Evolutionary conservation across 2,797 vertebrate species (phyloP), one percentile per base, ranked within the genome.

Genomic region (Pterois miles): DNA sequence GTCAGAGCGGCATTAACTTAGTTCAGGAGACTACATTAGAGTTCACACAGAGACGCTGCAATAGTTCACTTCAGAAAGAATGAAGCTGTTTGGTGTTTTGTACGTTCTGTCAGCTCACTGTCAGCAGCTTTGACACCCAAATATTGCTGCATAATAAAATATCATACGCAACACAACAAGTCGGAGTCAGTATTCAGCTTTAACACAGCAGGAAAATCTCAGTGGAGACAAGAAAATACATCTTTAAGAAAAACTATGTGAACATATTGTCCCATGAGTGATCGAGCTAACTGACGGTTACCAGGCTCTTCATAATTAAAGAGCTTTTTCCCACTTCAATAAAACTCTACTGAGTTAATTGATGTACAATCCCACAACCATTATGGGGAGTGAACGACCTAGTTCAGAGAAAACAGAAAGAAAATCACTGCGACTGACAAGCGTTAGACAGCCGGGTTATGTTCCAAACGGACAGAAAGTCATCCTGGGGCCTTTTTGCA

Each of bases 1-100:
- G 68, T 78, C 82, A 23, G 27, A 66, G 31, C 33, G 63, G 10
- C 57, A 57, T 64, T 40, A 65, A 63, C 20, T 75, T 29, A 68
- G 60, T 67, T 63, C 29, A 22, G 33, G 25, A 62, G 50, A 43
- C 73, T 16, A 22, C 63, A 63, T 65, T 8, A 8, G 2, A 40
- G 50, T 59, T 65, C 31, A 48, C 27, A 57, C 7, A 52, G 40
- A 75, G 53, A 54, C 1, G 0, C 16, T 9, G 8, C 57, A 23
- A 59, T 27, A 12, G 48, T 9, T 68, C 40, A 52, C 12, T 34
- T 40, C 10, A 48, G 52, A 71, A 22, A 65, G 11, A 72, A 46
- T 56, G 3, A 43, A 31, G 29, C 14, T 25, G 23, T 65, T 67
- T 2, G 25, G 7, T 43, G 7, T 46, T 62, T 33, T 56, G 22